A percentile compares a stretch with the other conserved stretches of the same genome.
phyloP scores from a whole-genome alignment of 64 coral and sea anemone species.

The Pocillopora damicornis region DNA sequence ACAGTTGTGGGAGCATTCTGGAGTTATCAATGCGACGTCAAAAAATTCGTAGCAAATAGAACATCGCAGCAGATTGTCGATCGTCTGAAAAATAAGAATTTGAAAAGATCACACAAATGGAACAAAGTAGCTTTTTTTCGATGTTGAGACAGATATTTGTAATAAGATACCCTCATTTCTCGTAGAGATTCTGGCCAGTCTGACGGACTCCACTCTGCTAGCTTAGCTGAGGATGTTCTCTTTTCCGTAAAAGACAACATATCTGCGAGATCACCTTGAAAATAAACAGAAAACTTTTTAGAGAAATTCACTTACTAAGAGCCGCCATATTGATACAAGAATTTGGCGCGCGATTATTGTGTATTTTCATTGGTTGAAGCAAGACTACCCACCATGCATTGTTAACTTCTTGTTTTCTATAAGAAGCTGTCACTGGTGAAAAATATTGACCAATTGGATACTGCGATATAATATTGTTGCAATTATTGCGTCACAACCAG shows the following conservation, averaged over 20 bases:
- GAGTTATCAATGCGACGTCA: constrained; percentile 67
- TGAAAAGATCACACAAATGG: neutral
- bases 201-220: constrained; percentile 57
- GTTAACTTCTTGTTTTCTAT: constrained; percentile 16
- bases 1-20: constrained; percentile 93
- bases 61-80: constrained; percentile 90
- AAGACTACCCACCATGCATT: neutral
- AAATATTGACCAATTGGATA: constrained; percentile 54
- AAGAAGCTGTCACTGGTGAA: constrained; percentile 24
- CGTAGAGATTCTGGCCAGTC: constrained; percentile 88
- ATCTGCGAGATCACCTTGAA: neutral
- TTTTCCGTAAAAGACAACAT: constrained; percentile 18
- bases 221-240: constrained; percentile 27
- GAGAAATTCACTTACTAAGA: neutral
- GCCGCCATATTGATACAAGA: constrained; percentile 18
- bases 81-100: constrained; percentile 52
- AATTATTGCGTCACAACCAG: constrained; percentile 73
- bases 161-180: constrained; percentile 76
- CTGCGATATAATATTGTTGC: constrained; percentile 10
- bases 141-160: neutral
- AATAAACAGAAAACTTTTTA: neutral
- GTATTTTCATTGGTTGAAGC: constrained; percentile 13
- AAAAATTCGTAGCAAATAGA: constrained; percentile 95
- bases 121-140: neutral
- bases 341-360: constrained; percentile 18